phyloP scores from a whole-genome alignment of 2,888 invertebrate species.

The Phortica magna region DNA sequence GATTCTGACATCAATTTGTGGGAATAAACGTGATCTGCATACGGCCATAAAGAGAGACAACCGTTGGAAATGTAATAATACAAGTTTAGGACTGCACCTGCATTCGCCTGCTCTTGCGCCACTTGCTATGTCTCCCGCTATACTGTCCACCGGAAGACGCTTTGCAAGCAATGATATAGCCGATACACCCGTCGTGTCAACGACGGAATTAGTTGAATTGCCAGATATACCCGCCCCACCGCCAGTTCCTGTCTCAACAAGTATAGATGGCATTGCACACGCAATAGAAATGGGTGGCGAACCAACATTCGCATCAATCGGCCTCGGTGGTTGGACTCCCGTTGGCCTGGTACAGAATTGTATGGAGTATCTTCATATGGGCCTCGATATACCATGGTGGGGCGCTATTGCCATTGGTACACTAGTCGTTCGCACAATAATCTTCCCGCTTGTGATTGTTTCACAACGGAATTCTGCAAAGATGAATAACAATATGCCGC shows the following conservation, averaged over 20 bases:
- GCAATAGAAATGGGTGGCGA: slow-evolving; percentile 80
- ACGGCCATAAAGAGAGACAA: slow-evolving; percentile 44
- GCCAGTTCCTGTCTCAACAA: slow-evolving; percentile 49
- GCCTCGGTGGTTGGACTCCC: slow-evolving; percentile 90
- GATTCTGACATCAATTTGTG: background rate
- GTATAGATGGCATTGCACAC: slow-evolving; percentile 44
- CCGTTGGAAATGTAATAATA: background rate
- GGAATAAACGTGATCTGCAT: slow-evolving; percentile 62
- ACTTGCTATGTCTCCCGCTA: background rate
- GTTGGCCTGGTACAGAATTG: slow-evolving; percentile 88
- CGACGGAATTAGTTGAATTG: slow-evolving; percentile 57
- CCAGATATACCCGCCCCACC: slow-evolving; percentile 73
- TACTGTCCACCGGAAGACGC: slow-evolving; percentile 51
- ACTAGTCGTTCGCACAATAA: slow-evolving; percentile 83
- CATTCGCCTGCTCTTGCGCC: slow-evolving; percentile 30
- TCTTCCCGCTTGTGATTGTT: slow-evolving; percentile 92
- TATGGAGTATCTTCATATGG: slow-evolving; percentile 91
- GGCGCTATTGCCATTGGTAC: slow-evolving; percentile 90
- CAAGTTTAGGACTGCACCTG: background rate
- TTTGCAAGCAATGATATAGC: slow-evolving; percentile 62
- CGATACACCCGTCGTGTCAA: background rate
- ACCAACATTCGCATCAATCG: slow-evolving; percentile 88
- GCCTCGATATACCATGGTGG: slow-evolving; percentile 95
- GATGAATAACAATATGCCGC: slow-evolving; percentile 92
- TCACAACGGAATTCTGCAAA: slow-evolving; percentile 89